These are phyloP conservation scores for Embiotoca jacksoni DNA, from an alignment of 2,113 vertebrate species.

Conservation along the genomic window DNA sequence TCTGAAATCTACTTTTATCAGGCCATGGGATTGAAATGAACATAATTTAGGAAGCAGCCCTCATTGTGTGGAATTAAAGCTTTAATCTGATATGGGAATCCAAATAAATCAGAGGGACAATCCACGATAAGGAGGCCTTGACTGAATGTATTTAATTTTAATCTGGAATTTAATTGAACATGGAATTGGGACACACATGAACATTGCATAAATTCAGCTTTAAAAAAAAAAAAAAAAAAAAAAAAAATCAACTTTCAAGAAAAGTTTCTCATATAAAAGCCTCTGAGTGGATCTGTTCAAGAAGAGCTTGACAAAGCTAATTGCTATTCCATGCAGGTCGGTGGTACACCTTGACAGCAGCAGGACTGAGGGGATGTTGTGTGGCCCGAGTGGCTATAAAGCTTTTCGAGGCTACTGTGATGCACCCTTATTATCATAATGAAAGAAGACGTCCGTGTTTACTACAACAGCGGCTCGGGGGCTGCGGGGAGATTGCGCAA, in stretches of 20 bases:
- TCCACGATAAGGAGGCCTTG: neutral
- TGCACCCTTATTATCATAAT: conserved; percentile 64
- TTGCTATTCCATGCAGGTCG: conserved; percentile 40
- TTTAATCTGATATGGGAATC: conserved; percentile 19
- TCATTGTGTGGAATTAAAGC: conserved; percentile 23
- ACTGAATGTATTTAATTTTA: conserved; percentile 21
- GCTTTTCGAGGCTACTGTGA: conserved; percentile 41
- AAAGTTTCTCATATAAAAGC: neutral
- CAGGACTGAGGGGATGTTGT: conserved; percentile 30
- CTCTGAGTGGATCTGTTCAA: neutral
- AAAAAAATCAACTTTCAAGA: neutral
- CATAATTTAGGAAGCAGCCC: conserved; percentile 1
- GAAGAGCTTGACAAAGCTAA: neutral
- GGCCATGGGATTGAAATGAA: conserved; percentile 15
- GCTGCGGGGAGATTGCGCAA: conserved; percentile 35
- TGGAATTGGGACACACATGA: neutral
- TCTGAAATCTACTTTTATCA: conserved; percentile 41
- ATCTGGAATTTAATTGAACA: neutral
- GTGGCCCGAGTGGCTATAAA: conserved; percentile 25
- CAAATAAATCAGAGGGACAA: conserved; percentile 23
- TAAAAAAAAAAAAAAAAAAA: neutral
- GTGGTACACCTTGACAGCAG: conserved; percentile 28
- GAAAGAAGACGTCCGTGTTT: conserved; percentile 66
- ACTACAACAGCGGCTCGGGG: conserved; percentile 58
- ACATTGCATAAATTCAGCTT: neutral